Percentiles rank a stretch among this genome's conserved stretches.
Evolutionary conservation across 2,888 invertebrate species (phyloP).

Genomic region (Acrobasis suavella): DNA sequence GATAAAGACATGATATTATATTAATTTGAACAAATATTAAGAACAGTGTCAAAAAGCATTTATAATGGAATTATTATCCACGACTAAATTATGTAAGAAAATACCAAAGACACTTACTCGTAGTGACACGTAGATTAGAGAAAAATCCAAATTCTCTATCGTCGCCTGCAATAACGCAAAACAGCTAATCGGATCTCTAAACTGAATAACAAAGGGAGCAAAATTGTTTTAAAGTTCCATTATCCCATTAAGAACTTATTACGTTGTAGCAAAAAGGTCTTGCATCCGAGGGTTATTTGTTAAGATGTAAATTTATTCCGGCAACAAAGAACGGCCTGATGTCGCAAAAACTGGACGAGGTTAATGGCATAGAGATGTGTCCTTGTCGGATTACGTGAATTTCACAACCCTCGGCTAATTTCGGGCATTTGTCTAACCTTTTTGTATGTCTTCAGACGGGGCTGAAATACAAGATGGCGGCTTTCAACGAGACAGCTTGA

Average conservation of each 20-base stretch:
- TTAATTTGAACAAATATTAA: too few relatives aligned
- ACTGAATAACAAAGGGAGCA: conserved; percentile 20
- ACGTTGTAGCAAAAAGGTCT: conserved; percentile 62
- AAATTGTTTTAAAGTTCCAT: conserved; percentile 55
- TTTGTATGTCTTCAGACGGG: conserved; percentile 39
- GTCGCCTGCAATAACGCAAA: background rate
- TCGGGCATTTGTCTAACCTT: conserved; percentile 50
- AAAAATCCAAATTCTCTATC: background rate
- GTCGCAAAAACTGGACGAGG: conserved; percentile 65
- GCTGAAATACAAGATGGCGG: conserved; percentile 21
- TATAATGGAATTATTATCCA: background rate
- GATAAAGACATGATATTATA: too few relatives aligned
- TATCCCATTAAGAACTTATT: conserved; percentile 65
- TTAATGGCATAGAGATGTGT: conserved; percentile 59
- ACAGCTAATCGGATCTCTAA: conserved; percentile 2
- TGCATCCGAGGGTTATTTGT: conserved; percentile 60
- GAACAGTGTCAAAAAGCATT: too few relatives aligned
- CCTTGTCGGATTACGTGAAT: conserved; percentile 56
- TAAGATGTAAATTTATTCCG: conserved; percentile 77
- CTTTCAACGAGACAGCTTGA: conserved; percentile 13
- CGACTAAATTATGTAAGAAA: background rate
- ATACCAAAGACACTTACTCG: too few relatives aligned
- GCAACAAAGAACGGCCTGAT: conserved; percentile 55
- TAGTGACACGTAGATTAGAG: background rate
- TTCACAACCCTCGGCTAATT: conserved; percentile 54